Evolutionary conservation across 2,797 vertebrate genomes (phyloP), one percentile per base, ranked within the genome.

Genomic region (Urophycis tenuis): DNA sequence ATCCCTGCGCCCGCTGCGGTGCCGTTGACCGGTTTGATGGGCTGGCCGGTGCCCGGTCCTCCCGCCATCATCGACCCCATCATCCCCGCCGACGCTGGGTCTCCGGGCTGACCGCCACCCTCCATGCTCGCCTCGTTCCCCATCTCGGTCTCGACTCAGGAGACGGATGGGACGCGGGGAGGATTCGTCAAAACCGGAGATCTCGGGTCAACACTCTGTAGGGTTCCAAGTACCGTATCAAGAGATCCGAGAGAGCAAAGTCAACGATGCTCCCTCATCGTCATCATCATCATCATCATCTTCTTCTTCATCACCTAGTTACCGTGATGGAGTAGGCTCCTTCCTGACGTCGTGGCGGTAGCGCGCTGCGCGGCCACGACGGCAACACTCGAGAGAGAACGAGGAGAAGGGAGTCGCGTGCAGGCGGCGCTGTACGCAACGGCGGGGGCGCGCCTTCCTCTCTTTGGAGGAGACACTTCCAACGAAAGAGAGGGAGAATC

Each of bases 41-140:
- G 91, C 85, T 92, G 93, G 83, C 92, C 93, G 75, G 87, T 77
- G 74, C 87, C 90, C 73, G 89, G 82, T 87, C 89, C 91, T 74
- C 88, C 92, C 74, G 91, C 80, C 86, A 90, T 86, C 78, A 78
- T 83, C 78, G 91, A 85, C 60, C 90, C 90, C 87, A 92, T 87
- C 90, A 89, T 86, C 87, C 86, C 91, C 78, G 87, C 81, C 70
- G 90, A 79, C 82, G 88, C 91, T 39, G 91, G 89, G 64, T 93
- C 93, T 25, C 93, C 91, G 73, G 88, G 89, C 81, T 89, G 88
- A 81, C 89, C 92, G 82, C 90, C 92, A 81, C 92, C 93, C 90
- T 94, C 93, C 87, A 93, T 89, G 90, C 93, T 94, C 86, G 91
- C 93, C 88, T 94, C 93, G 88, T 94, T 94, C 84, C 93, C 93